Evolutionary conservation across 2,888 invertebrate genomes (phyloP), one percentile per base, ranked within the genome.

Genomic region (Lysandra bellargus): DNA sequence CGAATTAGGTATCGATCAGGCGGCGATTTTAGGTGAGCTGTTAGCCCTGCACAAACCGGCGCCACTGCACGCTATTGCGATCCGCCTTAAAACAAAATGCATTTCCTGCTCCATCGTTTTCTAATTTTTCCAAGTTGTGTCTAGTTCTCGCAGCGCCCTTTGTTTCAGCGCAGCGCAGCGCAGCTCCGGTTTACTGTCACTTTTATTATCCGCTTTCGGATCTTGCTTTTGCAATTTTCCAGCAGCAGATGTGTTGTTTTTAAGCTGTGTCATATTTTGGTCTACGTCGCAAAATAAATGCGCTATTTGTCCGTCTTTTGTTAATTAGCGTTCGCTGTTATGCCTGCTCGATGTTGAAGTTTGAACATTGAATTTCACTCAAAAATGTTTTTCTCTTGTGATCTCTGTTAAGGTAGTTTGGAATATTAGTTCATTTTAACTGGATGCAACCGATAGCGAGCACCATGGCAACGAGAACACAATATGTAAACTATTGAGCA

Each of bases 101-200:
- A 89, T 90, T 92, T 91, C 90, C 90, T 90, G 90, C 86, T 89
- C 87, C 89, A 90, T 91, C 91, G 91, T 92, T 90, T 89, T 87
- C 89, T 90, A 90, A 91, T 92, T 91, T 90, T 90, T 90, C 88
- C 87, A 90, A 91, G 89, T 90, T 90, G 87, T 88, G 87, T 87
- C 87, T 87, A 85, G 86, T 86, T 85, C 85, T 84, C 83, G 84
- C 84, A 84, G 86, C 84, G 85, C 84, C 89, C 89, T 92, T 92
- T 91, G 89, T 92, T 90, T 89, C 86, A 85, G 85, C 85, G 84
- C 86, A 87, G 85, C 85, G 84, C 86, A 87, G 85, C 78, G 86
- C 85, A 85, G 88, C 90, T 88, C 89, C 88, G 88, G 88, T 89
- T 88, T 89, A 91, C 90, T 91, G 89, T 90, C 90, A 89, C 88